phyloP scores from a whole-genome alignment of 2,888 invertebrate genomes.

The Desoria tigrina region DNA sequence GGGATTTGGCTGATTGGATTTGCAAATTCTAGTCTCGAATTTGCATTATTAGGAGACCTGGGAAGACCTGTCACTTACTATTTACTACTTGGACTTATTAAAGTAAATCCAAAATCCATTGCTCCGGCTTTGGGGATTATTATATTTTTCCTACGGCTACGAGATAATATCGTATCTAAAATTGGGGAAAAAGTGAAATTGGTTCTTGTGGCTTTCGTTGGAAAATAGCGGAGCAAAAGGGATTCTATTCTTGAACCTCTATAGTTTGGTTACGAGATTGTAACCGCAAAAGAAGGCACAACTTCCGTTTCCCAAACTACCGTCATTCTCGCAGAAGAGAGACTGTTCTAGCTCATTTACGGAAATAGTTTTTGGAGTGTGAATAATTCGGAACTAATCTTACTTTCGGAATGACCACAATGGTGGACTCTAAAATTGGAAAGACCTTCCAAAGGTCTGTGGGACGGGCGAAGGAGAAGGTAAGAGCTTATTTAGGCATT shows the following conservation, averaged over 20 bases:
- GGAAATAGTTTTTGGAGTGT: too few relatives aligned
- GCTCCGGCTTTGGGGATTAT: background rate
- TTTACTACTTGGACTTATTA: background rate
- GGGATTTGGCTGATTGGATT: too few relatives aligned
- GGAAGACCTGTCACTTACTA: background rate
- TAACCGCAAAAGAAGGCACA: too few relatives aligned
- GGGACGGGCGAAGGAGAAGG: slow-evolving; percentile 54
- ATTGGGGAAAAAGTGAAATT: slow-evolving; percentile 1
- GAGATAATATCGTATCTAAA: background rate
- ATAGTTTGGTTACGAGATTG: too few relatives aligned
- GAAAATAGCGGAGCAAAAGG: too few relatives aligned
- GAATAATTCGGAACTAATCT: too few relatives aligned
- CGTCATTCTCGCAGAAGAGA: too few relatives aligned
- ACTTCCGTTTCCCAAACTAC: too few relatives aligned
- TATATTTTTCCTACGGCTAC: background rate
- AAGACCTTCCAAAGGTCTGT: slow-evolving; percentile 52
- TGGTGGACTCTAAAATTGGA: slow-evolving; percentile 52
- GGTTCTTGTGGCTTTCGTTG: background rate
- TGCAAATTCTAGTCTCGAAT: too few relatives aligned
- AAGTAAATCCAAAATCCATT: background rate
- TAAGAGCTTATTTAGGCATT: slow-evolving; percentile 23
- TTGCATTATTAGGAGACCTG: too few relatives aligned
- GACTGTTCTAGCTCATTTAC: too few relatives aligned
- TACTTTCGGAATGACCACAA: slow-evolving; percentile 44
- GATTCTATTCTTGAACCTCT: too few relatives aligned